These are phyloP conservation scores for Oryzias celebensis DNA, from an alignment of 2,113 vertebrate genomes.

Conservation along the genomic window DNA sequence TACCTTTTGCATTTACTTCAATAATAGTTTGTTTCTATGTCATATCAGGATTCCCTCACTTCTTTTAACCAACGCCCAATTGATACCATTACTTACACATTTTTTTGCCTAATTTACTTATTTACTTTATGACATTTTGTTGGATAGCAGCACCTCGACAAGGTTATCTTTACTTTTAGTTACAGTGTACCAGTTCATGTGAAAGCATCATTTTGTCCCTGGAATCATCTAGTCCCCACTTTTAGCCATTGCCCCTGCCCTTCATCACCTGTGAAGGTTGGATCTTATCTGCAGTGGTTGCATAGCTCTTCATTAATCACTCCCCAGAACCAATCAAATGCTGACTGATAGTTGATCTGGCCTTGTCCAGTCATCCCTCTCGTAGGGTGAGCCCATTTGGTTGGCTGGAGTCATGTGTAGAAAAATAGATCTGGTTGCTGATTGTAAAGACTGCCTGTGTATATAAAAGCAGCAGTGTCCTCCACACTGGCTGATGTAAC, in stretches of 20 bases:
- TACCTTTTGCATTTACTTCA: background rate
- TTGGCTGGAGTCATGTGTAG: background rate
- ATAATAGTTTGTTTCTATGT: no score
- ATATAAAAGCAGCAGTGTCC: slow-evolving; percentile 6
- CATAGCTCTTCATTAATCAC: slow-evolving; percentile 73
- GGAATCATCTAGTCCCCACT: slow-evolving; percentile 14
- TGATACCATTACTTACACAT: no score
- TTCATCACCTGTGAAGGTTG: slow-evolving; percentile 72
- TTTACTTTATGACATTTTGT: no score
- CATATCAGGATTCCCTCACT: no score
- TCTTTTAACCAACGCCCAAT: no score
- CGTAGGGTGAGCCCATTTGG: slow-evolving; percentile 13
- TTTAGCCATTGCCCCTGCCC: slow-evolving; percentile 53
- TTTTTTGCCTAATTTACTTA: no score
- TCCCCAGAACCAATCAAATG: slow-evolving; percentile 57
- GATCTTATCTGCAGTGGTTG: slow-evolving; percentile 72
- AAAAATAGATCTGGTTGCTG: slow-evolving; percentile 14
- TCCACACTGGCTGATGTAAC: slow-evolving; percentile 9
- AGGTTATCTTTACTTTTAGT: slow-evolving; percentile 60
- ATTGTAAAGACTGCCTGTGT: slow-evolving; percentile 7
- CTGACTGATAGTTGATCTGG: slow-evolving; percentile 62
- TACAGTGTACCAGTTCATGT: slow-evolving; percentile 47
- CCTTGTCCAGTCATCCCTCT: slow-evolving; percentile 61
- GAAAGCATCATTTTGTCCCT: slow-evolving; percentile 40
- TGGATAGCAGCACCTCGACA: slow-evolving; percentile 1